Percentiles rank a stretch among this genome's conserved stretches.
Evolutionary conservation across 2,888 invertebrate genomes (phyloP).

Genomic region (Molorchus minor): DNA sequence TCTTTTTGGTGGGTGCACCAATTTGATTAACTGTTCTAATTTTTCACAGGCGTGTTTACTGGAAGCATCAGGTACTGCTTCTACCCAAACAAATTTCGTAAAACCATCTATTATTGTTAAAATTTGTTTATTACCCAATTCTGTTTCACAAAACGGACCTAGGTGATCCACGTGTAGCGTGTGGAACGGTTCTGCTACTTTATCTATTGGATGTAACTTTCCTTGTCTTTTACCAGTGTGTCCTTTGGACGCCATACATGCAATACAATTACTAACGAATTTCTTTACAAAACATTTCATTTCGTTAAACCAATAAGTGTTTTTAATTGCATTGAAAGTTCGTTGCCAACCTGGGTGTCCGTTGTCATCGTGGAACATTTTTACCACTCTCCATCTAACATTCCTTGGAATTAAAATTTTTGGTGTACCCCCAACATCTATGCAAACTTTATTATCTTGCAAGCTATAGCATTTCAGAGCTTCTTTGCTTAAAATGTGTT

Average conservation of each 20-base stretch:
- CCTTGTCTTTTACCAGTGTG: slow-evolving; percentile 30
- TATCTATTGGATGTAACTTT: slow-evolving; percentile 33
- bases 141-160: slow-evolving; percentile 46
- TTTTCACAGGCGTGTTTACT: not conserved
- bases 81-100: slow-evolving; percentile 40
- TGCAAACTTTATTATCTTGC: slow-evolving; percentile 13
- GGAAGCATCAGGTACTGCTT: slow-evolving; percentile 21
- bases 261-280: slow-evolving; percentile 34
- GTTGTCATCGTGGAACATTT: slow-evolving; percentile 42
- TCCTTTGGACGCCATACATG: slow-evolving; percentile 44
- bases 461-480: not conserved
- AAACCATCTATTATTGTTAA: slow-evolving; percentile 44
- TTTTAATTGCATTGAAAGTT: slow-evolving; percentile 6
- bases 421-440: not conserved
- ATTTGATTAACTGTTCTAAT: slow-evolving; percentile 2
- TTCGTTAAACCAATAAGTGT: slow-evolving; percentile 22
- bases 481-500: not conserved
- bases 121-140: slow-evolving; percentile 38
- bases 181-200: slow-evolving; percentile 45
- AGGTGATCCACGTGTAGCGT: slow-evolving; percentile 49
- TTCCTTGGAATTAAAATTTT: slow-evolving; percentile 17
- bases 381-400: slow-evolving; percentile 18
- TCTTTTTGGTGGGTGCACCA: slow-evolving; percentile 1
- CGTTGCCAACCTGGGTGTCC: slow-evolving; percentile 49
- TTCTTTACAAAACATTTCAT: slow-evolving; percentile 27